phyloP scores from a whole-genome alignment of 2,113 vertebrate genomes.

The Furnarius figulus region DNA sequence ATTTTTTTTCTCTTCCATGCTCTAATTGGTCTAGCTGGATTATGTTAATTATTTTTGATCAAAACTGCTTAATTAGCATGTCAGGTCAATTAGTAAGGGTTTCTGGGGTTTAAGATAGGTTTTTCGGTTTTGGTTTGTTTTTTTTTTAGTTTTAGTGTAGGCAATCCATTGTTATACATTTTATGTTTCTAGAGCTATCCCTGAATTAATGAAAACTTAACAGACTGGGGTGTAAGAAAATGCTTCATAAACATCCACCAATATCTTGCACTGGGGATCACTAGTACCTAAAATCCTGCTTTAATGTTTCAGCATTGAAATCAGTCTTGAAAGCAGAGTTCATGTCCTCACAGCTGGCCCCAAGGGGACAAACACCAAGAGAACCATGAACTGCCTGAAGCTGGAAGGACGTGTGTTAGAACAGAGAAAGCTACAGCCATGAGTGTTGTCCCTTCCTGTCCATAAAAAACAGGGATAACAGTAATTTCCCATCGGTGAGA shows the following conservation, averaged over 20 bases:
- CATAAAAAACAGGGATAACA: background rate
- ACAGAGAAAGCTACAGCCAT: background rate
- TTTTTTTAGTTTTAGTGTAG: background rate
- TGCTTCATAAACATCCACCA: conserved; percentile 35
- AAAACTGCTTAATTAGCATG: conserved; percentile 52
- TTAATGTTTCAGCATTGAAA: conserved; percentile 13
- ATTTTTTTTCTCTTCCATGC: background rate
- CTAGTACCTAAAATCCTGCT: conserved; percentile 17
- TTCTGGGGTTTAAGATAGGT: conserved; percentile 1
- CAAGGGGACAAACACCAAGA: background rate
- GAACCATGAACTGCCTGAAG: background rate
- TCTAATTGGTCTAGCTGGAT: conserved; percentile 37
- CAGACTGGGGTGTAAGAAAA: conserved; percentile 22
- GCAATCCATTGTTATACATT: background rate
- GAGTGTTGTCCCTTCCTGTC: background rate
- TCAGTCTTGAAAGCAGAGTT: background rate
- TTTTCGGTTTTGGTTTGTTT: background rate
- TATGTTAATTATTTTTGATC: conserved; percentile 46
- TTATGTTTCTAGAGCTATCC: background rate
- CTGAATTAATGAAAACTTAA: conserved; percentile 48
- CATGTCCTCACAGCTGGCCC: background rate
- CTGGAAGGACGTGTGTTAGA: background rate
- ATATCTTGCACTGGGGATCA: conserved; percentile 19
- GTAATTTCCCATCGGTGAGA: conserved; percentile 24
- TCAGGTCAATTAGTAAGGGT: conserved; percentile 34